These are phyloP conservation scores for Myathropa florea DNA, from an alignment of 2,888 invertebrate genomes.

Conservation along the genomic window DNA sequence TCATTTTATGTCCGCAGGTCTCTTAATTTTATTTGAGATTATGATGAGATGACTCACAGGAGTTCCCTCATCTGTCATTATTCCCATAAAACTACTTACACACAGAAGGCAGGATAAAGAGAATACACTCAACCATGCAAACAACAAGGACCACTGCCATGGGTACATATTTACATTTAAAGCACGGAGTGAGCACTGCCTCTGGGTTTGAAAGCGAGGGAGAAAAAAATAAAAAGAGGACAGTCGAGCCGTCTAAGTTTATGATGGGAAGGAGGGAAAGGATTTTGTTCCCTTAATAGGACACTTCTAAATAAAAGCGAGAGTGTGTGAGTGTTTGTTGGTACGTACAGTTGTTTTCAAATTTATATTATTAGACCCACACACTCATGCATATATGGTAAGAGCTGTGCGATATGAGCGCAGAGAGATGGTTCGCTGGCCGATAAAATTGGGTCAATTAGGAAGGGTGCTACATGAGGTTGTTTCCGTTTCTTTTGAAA, in stretches of 20 bases:
- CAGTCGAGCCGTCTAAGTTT: not conserved
- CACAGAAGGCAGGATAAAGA: not conserved
- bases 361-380: not conserved
- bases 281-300: not conserved
- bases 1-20: constrained; percentile 7
- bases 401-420: not conserved
- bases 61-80: constrained; percentile 17
- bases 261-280: not conserved
- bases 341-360: not conserved
- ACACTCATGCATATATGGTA: not conserved
- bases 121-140: not conserved
- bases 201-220: not conserved
- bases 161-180: constrained; percentile 49
- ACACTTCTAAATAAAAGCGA: not conserved
- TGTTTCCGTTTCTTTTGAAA: not conserved
- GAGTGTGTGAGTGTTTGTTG: not conserved
- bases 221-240: not conserved
- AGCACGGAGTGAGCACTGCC: constrained; percentile 33
- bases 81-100: not conserved
- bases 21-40: constrained; percentile 3
- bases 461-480: not conserved
- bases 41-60: constrained; percentile 31
- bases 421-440: not conserved
- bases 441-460: not conserved
- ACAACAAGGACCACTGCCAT: not conserved